phyloP scores from a whole-genome alignment of 2,888 invertebrate species.

The Eristalinus aeneus region DNA sequence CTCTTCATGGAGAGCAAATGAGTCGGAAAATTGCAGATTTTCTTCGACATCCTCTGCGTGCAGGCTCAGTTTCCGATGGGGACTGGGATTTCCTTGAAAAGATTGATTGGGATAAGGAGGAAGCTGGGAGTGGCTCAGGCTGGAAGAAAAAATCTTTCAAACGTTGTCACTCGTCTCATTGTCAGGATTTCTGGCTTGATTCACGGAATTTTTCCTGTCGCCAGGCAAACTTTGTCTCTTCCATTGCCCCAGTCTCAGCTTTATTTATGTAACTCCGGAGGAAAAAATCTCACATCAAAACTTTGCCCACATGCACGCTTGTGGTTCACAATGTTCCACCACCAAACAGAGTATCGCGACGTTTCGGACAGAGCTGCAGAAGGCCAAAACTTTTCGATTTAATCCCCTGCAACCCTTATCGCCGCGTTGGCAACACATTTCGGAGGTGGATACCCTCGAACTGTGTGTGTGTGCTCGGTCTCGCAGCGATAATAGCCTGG shows the following conservation, averaged over 20 bases:
- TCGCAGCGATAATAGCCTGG: neutral
- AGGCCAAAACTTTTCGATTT: slow-evolving; percentile 23
- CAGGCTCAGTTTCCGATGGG: neutral
- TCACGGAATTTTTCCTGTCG: too few relatives aligned
- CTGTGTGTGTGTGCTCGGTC: slow-evolving; percentile 4
- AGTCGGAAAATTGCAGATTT: slow-evolving; percentile 8
- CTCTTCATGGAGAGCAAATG: slow-evolving; percentile 6
- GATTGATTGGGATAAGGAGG: neutral
- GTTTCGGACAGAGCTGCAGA: neutral
- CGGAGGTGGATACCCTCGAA: slow-evolving; percentile 37
- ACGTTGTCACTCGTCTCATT: too few relatives aligned
- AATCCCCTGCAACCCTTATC: slow-evolving; percentile 37
- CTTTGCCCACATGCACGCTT: slow-evolving; percentile 1
- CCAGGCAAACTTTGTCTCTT: too few relatives aligned
- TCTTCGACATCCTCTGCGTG: neutral
- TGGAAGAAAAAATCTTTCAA: too few relatives aligned
- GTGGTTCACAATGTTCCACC: slow-evolving; percentile 36
- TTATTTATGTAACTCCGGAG: neutral
- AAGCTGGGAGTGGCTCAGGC: neutral
- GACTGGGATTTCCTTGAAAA: neutral
- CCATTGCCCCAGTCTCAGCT: too few relatives aligned
- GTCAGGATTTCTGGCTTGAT: too few relatives aligned
- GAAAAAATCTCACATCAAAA: neutral
- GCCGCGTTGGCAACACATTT: slow-evolving; percentile 29
- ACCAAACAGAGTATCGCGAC: slow-evolving; percentile 22